A percentile compares a stretch with the other conserved stretches of the same genome.
Evolutionary conservation across 2,113 vertebrate genomes (phyloP).

Genomic region (Ameiurus melas): DNA sequence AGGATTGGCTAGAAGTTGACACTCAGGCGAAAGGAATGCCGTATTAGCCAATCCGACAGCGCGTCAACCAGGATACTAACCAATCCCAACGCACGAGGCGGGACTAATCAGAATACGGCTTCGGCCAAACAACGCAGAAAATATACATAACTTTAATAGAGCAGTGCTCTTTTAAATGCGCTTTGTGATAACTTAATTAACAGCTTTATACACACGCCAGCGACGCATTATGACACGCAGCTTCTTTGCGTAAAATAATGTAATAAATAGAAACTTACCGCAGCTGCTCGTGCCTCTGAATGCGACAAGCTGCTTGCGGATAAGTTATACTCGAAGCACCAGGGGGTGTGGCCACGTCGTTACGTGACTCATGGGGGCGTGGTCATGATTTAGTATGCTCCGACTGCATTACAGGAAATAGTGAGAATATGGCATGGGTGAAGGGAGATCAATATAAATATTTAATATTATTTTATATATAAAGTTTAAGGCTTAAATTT

Average conservation of each 20-base stretch:
- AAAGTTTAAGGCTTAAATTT: neutral
- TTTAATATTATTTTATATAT: no score
- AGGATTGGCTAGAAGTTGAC: neutral
- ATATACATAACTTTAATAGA: neutral
- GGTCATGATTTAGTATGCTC: neutral
- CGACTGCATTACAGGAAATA: no score
- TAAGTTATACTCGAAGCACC: neutral
- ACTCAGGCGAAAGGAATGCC: neutral
- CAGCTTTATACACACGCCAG: neutral
- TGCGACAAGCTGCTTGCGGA: neutral
- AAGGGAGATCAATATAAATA: neutral
- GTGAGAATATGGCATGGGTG: no score
- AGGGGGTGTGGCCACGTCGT: neutral
- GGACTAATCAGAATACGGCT: neutral
- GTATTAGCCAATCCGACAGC: neutral
- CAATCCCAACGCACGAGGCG: neutral
- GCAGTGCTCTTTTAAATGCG: neutral
- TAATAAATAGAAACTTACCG: neutral
- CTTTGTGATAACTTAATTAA: neutral
- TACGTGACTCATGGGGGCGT: neutral
- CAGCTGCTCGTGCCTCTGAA: neutral
- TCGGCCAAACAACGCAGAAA: neutral
- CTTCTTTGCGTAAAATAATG: neutral
- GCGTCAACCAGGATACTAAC: no score
- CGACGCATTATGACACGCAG: neutral